Evolutionary conservation across 1,140 invertebrate species (phyloP).

Genomic region (Tetramorium parvispinum): DNA sequence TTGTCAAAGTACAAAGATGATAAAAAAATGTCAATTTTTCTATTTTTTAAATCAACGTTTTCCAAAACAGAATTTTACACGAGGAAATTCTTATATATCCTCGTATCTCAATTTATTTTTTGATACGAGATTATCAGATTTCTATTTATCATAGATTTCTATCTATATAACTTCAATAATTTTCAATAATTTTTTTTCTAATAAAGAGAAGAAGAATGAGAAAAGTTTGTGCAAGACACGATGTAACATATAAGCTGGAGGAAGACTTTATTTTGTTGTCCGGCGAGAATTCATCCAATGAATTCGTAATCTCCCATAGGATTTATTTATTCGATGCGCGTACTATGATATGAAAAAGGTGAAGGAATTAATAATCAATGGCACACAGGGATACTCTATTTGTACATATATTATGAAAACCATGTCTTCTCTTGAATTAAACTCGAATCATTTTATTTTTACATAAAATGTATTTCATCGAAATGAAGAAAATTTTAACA

Average conservation of each 20-base stretch:
- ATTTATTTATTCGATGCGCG: constrained; percentile 14
- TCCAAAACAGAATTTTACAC: background rate
- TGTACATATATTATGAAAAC: background rate
- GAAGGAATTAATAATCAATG: constrained; percentile 15
- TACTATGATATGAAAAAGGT: constrained; percentile 10
- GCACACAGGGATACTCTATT: background rate
- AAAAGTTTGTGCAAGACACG: background rate
- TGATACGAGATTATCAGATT: background rate
- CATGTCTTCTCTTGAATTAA: background rate
- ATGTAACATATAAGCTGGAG: background rate
- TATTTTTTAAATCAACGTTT: background rate
- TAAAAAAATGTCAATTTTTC: background rate
- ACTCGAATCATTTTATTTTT: background rate
- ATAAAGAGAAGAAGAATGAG: background rate
- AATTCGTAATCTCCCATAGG: constrained; percentile 29
- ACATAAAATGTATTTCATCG: background rate
- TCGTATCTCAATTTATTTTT: background rate
- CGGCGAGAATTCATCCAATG: constrained; percentile 35
- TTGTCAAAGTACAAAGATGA: background rate
- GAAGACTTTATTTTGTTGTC: constrained; percentile 34
- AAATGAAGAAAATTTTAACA: background rate
- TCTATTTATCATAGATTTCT: too few relatives aligned
- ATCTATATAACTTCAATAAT: background rate
- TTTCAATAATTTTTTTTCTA: background rate
- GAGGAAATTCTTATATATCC: background rate